These are phyloP conservation scores for Lepus timidus DNA, from an alignment of 2,113 vertebrate genomes.

Conservation along the genomic window DNA sequence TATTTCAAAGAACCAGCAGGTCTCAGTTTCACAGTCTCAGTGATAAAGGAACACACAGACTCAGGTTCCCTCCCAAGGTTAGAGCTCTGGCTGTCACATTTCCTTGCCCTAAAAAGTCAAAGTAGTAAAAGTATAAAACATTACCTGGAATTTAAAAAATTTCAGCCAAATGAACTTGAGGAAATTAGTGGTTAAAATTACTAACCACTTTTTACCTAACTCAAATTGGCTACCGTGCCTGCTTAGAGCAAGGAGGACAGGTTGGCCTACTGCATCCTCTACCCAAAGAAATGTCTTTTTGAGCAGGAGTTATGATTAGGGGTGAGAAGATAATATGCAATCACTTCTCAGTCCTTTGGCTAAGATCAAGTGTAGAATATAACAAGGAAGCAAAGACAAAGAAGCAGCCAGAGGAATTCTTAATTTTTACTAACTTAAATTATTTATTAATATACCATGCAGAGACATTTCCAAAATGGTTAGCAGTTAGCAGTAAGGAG, in stretches of 20 bases:
- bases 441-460: neutral
- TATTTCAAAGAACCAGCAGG: slow-evolving; percentile 66
- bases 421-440: neutral
- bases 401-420: neutral
- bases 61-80: neutral
- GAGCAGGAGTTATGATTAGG: neutral
- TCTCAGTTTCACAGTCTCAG: slow-evolving; percentile 52
- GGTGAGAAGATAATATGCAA: neutral
- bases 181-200: slow-evolving; percentile 48
- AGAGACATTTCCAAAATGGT: slow-evolving; percentile 24
- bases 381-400: too few species aligned
- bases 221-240: neutral
- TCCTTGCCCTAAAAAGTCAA: slow-evolving; percentile 59
- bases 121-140: slow-evolving; percentile 51
- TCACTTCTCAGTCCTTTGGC: too few species aligned
- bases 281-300: neutral
- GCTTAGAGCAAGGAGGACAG: slow-evolving; percentile 15
- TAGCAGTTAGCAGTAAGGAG: slow-evolving; percentile 10
- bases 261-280: neutral
- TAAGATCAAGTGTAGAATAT: too few species aligned
- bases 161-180: slow-evolving; percentile 5
- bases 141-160: slow-evolving; percentile 27
- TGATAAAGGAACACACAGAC: slow-evolving; percentile 41
- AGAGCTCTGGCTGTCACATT: slow-evolving; percentile 23
- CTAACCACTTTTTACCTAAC: slow-evolving; percentile 15